A percentile compares a stretch with the other conserved stretches of the same genome.
Conservation (phyloP, 1,140 invertebrate genomes). For the Tyrophagus putrescentiae region DNA sequence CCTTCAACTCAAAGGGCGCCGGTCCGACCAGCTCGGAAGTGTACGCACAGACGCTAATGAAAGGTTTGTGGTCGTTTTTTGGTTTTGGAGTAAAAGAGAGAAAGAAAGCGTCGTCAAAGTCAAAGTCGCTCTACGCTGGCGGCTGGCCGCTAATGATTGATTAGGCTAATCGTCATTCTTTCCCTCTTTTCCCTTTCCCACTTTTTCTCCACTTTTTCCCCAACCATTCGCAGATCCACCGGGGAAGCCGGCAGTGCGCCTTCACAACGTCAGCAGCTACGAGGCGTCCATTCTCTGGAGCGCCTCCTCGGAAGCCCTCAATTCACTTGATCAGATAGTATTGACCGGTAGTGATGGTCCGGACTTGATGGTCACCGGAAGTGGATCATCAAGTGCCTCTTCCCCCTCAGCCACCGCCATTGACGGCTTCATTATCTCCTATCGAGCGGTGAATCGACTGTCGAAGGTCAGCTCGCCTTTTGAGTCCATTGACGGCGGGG, state of each 20-base stretch:
- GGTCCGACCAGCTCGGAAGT: constrained; percentile 59
- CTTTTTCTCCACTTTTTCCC: not conserved
- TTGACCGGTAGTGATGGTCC: no score
- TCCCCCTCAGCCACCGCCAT: not conserved
- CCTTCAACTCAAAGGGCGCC: constrained; percentile 36
- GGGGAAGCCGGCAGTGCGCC: not conserved
- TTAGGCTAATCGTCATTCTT: no score
- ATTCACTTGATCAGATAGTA: constrained; percentile 5
- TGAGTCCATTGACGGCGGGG: not conserved
- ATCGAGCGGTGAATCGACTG: not conserved
- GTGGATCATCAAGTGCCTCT: not conserved
- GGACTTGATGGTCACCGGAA: not conserved
- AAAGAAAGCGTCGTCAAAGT: no score
- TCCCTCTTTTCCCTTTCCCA: not conserved
- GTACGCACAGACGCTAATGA: constrained; percentile 59
- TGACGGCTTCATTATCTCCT: constrained; percentile 12
- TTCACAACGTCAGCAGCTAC: constrained; percentile 10
- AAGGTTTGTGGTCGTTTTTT: constrained; percentile 43
- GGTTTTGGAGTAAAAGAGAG: no score
- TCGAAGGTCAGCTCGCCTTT: not conserved
- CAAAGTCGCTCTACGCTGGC: no score
- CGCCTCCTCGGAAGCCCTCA: not conserved
- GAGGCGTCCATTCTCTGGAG: constrained; percentile 10
- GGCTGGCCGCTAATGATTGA: no score
- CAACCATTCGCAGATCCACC: constrained; percentile 11